phyloP scores from a whole-genome alignment of 2,888 invertebrate species.

The Spisula subtruncata region DNA sequence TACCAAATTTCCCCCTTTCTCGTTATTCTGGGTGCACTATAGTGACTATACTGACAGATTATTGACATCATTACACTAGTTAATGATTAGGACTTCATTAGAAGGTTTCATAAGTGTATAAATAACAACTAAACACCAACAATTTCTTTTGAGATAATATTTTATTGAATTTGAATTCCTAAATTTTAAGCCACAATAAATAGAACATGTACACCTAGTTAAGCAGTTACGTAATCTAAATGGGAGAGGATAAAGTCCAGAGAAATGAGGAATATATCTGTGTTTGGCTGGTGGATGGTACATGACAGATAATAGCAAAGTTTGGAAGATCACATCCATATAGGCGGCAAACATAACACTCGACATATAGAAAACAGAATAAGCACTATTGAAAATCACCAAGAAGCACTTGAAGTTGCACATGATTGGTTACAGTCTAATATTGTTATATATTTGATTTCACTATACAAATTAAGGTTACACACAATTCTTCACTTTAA shows the following conservation, averaged over 20 bases:
- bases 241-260: conserved; percentile 83
- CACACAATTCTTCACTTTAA: background rate
- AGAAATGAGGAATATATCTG: conserved; percentile 79
- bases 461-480: conserved; percentile 34
- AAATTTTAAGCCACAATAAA: conserved; percentile 46
- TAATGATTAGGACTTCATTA: too few relatives aligned
- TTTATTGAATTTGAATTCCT: conserved; percentile 53
- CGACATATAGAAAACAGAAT: background rate
- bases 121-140: conserved; percentile 10
- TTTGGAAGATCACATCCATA: background rate
- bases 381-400: background rate
- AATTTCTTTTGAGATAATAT: conserved; percentile 15
- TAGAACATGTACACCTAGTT: conserved; percentile 39
- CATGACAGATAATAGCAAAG: conserved; percentile 1
- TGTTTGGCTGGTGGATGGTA: conserved; percentile 67
- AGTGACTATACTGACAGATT: too few relatives aligned
- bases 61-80: too few relatives aligned
- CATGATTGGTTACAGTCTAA: background rate
- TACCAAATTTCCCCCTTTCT: too few relatives aligned
- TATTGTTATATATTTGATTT: background rate
- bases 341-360: background rate
- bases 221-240: conserved; percentile 77
- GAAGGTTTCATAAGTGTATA: background rate
- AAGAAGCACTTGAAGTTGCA: conserved; percentile 12
- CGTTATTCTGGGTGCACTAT: too few relatives aligned